Evolutionary conservation across 2,113 vertebrate species (phyloP), one percentile per base, ranked within the genome.

Genomic region (Brachyistius frenatus): DNA sequence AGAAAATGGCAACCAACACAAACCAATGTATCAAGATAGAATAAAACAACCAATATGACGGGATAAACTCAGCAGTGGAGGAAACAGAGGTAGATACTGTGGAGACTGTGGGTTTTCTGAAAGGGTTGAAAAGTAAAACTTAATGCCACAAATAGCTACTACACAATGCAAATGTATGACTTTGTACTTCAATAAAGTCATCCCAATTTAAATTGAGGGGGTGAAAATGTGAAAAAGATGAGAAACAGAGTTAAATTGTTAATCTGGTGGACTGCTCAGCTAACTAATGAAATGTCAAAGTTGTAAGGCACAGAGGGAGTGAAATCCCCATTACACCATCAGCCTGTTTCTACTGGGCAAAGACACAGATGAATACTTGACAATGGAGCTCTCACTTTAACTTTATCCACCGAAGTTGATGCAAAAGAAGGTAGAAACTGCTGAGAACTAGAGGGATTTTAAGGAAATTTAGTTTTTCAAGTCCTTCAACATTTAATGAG

Each of bases 1-100:
- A 83, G 47, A 69, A 81, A 83, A 79, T 73, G 67, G 46, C 57
- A 82, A 49, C 82, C 54, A 78, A 72, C 65, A 78, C 58, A 80
- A 86, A 61, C 53, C 14, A 5, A 66, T 44, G 56, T 78, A 73
- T 41, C 15, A 36, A 69, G n/a, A 64, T 64, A 72, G 74, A 66
- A 66, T 16, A 31, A 67, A 46, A 54, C 53, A 73, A 68, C 23
- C 49, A 35, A 44, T 30, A 35, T 4, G 11, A 58, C 23, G 39
- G 37, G 60, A 14, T 69, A 68, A 77, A 35, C 54, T 58, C 50
- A 66, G 60, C 66, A 31, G 67, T 3, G 44, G 35, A 16, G 5
- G n/a, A 73, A 73, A 77, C 66, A 81, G 78, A 83, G 66, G 15
- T 31, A 67, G 36, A 73, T 30, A 50, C n/a, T 62, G 64, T 14